phyloP scores from a whole-genome alignment of 2,888 invertebrate genomes.

The Arctia plantaginis region DNA sequence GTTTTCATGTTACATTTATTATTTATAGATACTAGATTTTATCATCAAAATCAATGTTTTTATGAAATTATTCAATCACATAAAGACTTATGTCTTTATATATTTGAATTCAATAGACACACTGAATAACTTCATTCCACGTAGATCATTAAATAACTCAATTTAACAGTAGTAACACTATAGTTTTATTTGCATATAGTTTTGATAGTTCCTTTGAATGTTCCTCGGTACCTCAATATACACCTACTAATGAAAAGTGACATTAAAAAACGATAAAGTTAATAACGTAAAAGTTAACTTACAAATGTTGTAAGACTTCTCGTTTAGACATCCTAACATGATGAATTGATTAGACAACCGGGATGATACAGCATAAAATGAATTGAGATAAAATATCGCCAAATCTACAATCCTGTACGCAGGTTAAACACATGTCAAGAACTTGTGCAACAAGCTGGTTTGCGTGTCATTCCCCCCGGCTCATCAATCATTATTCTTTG shows the following conservation, averaged over 20 bases:
- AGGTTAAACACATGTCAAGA: conserved; percentile 21
- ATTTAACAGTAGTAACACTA: no score
- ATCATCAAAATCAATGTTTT: no score
- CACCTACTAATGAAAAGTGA: no score
- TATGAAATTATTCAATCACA: no score
- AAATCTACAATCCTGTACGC: conserved; percentile 9
- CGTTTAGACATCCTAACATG: background rate
- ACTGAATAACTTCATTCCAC: background rate
- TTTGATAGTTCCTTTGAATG: background rate
- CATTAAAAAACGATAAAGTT: no score
- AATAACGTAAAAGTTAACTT: no score
- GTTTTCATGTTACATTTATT: no score
- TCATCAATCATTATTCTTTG: conserved; percentile 41
- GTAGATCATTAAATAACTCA: background rate
- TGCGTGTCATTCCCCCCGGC: conserved; percentile 36
- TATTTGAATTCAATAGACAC: no score
- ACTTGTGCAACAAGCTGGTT: conserved; percentile 41
- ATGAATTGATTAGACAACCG: background rate
- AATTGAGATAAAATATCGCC: conserved; percentile 14
- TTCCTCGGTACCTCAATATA: background rate
- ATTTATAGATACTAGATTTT: no score
- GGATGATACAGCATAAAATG: background rate
- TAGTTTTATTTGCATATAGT: no score
- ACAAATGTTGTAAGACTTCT: no score
- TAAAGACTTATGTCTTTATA: no score